These are phyloP conservation scores for Chiroxiphia lanceolata DNA, from an alignment of 2,797 vertebrate genomes.

Conservation along the genomic window DNA sequence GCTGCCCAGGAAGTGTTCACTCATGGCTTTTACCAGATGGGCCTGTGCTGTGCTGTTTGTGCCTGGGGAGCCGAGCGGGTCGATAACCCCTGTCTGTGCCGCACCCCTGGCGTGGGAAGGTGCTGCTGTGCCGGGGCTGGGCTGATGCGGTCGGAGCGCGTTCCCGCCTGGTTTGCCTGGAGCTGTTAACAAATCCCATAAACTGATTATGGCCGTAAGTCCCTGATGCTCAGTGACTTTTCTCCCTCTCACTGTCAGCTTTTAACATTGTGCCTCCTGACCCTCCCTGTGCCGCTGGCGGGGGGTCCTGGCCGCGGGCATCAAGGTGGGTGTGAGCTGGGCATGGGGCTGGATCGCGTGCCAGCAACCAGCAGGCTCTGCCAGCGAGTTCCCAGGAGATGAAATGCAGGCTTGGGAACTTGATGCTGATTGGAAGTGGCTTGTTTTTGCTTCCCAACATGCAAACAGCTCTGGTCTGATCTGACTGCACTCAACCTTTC, in stretches of 20 bases:
- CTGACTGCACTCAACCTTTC: background rate
- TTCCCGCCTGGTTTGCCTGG: background rate
- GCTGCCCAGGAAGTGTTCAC: background rate
- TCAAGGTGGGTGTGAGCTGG: background rate
- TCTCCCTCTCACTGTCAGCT: slow-evolving; percentile 24
- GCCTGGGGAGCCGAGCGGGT: background rate
- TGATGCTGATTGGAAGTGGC: slow-evolving; percentile 3
- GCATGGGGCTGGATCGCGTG: rapidly evolving
- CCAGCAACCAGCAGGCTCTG: background rate
- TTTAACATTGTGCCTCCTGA: background rate
- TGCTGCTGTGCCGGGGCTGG: background rate
- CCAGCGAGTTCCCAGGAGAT: background rate
- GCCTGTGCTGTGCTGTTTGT: background rate
- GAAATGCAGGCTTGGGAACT: background rate
- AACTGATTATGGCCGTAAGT: background rate
- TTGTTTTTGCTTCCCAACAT: background rate
- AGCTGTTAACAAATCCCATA: slow-evolving; percentile 7
- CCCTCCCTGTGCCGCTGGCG: rapidly evolving
- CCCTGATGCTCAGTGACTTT: background rate
- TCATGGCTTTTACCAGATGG: background rate
- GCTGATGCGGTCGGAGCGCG: rapidly evolving
- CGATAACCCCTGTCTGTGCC: background rate
- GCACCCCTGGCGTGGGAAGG: background rate
- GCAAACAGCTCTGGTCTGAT: background rate
- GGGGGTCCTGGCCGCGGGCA: background rate